These are phyloP conservation scores for Misgurnus mizolepis DNA, from an alignment of 2,113 vertebrate genomes.

Conservation along the genomic window DNA sequence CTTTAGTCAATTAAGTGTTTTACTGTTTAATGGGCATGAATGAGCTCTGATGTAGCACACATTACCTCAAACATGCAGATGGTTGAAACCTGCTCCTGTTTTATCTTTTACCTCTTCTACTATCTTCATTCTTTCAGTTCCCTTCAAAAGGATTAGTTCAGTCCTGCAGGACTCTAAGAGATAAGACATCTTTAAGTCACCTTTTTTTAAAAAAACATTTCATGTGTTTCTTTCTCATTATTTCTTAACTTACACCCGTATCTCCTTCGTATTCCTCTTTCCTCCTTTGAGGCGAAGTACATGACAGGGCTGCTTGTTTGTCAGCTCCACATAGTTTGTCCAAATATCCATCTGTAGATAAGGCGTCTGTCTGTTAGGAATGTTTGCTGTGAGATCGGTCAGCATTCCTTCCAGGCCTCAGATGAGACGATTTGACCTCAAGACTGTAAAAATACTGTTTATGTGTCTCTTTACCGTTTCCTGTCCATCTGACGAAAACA, in stretches of 20 bases:
- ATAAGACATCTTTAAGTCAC: background rate
- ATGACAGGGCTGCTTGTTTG: slow-evolving; percentile 29
- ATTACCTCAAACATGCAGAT: no score
- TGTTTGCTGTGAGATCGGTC: slow-evolving; percentile 10
- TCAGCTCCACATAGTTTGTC: slow-evolving; percentile 29
- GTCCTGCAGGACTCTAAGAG: background rate
- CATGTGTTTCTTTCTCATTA: background rate
- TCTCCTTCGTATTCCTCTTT: background rate
- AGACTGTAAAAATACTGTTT: slow-evolving; percentile 41
- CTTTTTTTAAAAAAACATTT: background rate
- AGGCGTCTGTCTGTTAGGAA: slow-evolving; percentile 32
- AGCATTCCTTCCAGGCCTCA: slow-evolving; percentile 22
- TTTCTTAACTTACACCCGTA: background rate
- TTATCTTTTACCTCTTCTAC: background rate
- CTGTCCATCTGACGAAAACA: slow-evolving; percentile 16
- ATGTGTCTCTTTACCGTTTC: slow-evolving; percentile 30
- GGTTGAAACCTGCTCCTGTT: background rate
- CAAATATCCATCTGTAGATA: slow-evolving; percentile 46
- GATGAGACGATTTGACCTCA: slow-evolving; percentile 7
- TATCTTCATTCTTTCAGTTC: background rate
- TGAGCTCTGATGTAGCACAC: slow-evolving; percentile 3
- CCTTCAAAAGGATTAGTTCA: background rate
- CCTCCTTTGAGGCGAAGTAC: no score
- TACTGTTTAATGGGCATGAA: background rate
- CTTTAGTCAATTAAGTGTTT: background rate